Evolutionary conservation across 2,797 vertebrate species (phyloP).

Genomic region (Cichlasoma orientale): DNA sequence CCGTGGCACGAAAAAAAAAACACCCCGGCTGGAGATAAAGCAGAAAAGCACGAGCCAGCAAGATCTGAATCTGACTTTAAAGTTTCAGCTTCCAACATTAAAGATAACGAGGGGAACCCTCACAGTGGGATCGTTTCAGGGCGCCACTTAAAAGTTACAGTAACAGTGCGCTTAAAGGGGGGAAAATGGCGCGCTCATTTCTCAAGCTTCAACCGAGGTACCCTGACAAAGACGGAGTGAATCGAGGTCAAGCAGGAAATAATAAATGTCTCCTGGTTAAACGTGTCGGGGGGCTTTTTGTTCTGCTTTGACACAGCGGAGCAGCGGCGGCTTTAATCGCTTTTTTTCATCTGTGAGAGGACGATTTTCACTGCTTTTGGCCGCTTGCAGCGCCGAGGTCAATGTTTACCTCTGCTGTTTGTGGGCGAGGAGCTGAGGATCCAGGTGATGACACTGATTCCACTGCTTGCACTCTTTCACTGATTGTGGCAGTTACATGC

Average conservation of each 20-base stretch:
- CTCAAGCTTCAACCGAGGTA: accelerated
- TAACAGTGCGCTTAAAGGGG: accelerated
- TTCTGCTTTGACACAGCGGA: background rate
- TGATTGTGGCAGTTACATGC: background rate
- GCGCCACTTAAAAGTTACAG: background rate
- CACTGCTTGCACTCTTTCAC: background rate
- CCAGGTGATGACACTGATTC: background rate
- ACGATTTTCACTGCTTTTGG: background rate
- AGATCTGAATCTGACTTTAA: background rate
- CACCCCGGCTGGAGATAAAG: background rate
- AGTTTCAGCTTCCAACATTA: accelerated
- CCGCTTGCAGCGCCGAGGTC: background rate
- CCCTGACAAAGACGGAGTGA: background rate
- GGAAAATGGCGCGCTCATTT: accelerated
- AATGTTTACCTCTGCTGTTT: accelerated
- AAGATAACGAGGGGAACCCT: background rate
- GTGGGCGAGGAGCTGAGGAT: background rate
- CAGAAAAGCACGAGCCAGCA: background rate
- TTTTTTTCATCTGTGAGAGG: too few relatives aligned
- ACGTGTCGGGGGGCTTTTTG: accelerated
- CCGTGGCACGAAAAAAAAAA: background rate
- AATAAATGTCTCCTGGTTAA: accelerated
- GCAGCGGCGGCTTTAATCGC: accelerated
- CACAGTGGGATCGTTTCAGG: background rate
- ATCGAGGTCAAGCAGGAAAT: background rate